Evolutionary conservation across 2,888 invertebrate species (phyloP).

Genomic region (Metellina segmentata): DNA sequence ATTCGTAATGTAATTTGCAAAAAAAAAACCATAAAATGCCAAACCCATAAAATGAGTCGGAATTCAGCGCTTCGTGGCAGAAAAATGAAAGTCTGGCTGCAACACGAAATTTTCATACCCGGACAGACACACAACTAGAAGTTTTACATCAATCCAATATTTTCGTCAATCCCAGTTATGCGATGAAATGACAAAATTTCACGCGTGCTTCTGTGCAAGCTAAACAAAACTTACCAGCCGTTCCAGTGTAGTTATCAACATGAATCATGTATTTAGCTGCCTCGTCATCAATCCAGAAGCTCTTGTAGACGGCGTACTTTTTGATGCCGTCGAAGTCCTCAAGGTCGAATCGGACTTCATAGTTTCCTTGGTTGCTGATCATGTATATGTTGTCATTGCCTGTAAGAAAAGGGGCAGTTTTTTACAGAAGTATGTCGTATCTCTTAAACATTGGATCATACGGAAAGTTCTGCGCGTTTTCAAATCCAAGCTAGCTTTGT

Average conservation of each 20-base stretch:
- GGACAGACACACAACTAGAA: neutral
- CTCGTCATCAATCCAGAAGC: slow-evolving; percentile 86
- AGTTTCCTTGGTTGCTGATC: slow-evolving; percentile 95
- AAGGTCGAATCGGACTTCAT: slow-evolving; percentile 90
- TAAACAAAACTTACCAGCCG: slow-evolving; percentile 82
- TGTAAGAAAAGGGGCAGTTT: neutral
- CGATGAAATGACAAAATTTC: neutral
- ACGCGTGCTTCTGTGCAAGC: neutral
- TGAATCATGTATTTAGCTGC: slow-evolving; percentile 85
- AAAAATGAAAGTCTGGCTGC: too few species aligned
- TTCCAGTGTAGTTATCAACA: slow-evolving; percentile 85
- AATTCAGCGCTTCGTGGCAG: too few species aligned
- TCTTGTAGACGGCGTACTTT: slow-evolving; percentile 84
- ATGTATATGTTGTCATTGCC: slow-evolving; percentile 95
- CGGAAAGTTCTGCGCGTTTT: too few species aligned
- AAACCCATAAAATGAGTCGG: too few species aligned
- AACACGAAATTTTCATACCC: neutral
- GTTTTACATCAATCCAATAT: neutral
- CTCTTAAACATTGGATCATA: too few species aligned
- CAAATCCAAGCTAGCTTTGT: too few species aligned
- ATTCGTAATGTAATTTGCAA: too few species aligned
- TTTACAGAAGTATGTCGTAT: neutral
- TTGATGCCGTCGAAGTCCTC: slow-evolving; percentile 92
- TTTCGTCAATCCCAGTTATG: neutral
- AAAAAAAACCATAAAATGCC: too few species aligned